Evolutionary conservation across 2,797 vertebrate genomes (phyloP), one percentile per base, ranked within the genome.

Genomic region (Malacoctenus gilli): DNA sequence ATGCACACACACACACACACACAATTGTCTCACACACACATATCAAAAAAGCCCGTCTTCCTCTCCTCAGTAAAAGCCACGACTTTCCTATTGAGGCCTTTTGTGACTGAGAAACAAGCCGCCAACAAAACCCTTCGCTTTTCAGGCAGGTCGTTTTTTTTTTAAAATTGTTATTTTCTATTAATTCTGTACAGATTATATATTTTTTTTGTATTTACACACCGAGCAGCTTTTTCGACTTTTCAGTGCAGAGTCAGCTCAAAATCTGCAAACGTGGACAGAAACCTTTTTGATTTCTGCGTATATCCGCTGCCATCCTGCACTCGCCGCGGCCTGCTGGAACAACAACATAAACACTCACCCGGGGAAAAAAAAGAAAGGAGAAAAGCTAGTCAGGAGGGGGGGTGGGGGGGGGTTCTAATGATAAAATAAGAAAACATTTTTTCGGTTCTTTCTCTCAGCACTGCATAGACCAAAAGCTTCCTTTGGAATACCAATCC

Each of bases 111-210:
- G 57, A 73, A 72, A 69, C 60, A 66, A 64, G 2, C 30, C 30
- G 11, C 19, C 42, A 43, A 84, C 75, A 67, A n/a, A n/a, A 78
- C 82, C 65, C 86, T 76, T 77, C 78, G 75, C 75, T 72, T 58
- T 50, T 79, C 77, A 80, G 80, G 77, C 77, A 72, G 70, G 37
- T 60, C 65, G n/a, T 83, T 8, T n/a, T 28, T 89, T 87, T 5
- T 28, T 90, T 87, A 88, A 91, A 90, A 89, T 63, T 46, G 30
- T 74, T 67, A 81, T 78, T 77, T 18, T 78, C 83, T 89, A 85
- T 78, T 76, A 56, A 90, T 89, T 90, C 89, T 92, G 89, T 92
- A 92, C 89, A 92, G 72, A 81, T 87, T 86, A 88, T 87, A 90
- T 87, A 87, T 87, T 87, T 28, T 28, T 2, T 1, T 28, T 28